phyloP scores from a whole-genome alignment of 2,113 vertebrate genomes.

The Entomyzon cyanotis region DNA sequence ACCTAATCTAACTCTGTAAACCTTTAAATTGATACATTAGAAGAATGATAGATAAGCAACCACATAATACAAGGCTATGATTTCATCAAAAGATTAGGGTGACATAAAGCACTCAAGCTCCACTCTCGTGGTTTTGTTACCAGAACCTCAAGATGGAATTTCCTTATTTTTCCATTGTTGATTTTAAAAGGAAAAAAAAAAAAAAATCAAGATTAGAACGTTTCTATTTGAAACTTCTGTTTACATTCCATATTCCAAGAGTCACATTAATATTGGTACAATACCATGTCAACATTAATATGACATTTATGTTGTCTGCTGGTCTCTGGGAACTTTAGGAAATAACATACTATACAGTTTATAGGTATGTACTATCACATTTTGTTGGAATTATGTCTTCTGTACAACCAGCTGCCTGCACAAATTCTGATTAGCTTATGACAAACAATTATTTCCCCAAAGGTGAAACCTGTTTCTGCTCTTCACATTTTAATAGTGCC shows the following conservation, averaged over 20 bases:
- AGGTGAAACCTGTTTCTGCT: slow-evolving; percentile 33
- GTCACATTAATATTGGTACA: slow-evolving; percentile 67
- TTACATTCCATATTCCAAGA: slow-evolving; percentile 66
- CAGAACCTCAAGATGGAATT: slow-evolving; percentile 55
- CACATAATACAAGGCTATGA: slow-evolving; percentile 64
- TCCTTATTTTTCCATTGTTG: slow-evolving; percentile 37
- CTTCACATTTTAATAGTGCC: slow-evolving; percentile 52
- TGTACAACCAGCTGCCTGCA: slow-evolving; percentile 68
- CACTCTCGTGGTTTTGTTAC: slow-evolving; percentile 56
- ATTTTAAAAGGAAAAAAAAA: slow-evolving; percentile 25
- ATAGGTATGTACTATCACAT: slow-evolving; percentile 26
- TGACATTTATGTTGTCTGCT: slow-evolving; percentile 67
- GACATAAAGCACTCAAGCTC: slow-evolving; percentile 69
- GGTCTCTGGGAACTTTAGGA: slow-evolving; percentile 59
- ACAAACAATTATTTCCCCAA: slow-evolving; percentile 51
- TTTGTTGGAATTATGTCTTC: slow-evolving; percentile 51
- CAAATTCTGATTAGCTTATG: slow-evolving; percentile 49
- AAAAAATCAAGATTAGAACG: slow-evolving; percentile 45
- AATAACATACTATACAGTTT: slow-evolving; percentile 45
- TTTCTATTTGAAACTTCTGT: slow-evolving; percentile 65
- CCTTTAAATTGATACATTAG: slow-evolving; percentile 72
- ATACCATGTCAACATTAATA: slow-evolving; percentile 66
- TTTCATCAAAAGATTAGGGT: slow-evolving; percentile 64
- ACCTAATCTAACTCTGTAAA: slow-evolving; percentile 78
- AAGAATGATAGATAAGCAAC: slow-evolving; percentile 69